Evolutionary conservation across 2,888 invertebrate species (phyloP).

Genomic region (Cosmorhoe ocellata): DNA sequence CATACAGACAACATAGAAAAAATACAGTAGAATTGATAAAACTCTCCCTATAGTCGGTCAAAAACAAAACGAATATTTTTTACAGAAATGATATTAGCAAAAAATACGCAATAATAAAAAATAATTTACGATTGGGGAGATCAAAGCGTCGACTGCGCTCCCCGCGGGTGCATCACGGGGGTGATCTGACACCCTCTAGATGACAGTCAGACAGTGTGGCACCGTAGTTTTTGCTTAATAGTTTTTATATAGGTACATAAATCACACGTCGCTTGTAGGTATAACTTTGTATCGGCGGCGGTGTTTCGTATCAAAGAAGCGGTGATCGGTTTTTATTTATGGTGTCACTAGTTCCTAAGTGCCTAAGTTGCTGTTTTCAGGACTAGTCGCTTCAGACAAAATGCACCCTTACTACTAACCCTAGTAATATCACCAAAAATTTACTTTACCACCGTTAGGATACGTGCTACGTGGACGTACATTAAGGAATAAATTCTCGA

Average conservation of each 20-base stretch:
- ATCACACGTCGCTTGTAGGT: conserved; percentile 44
- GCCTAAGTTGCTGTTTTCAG: no score
- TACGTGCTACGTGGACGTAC: no score
- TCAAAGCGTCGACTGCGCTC: conserved; percentile 62
- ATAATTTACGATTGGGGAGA: conserved; percentile 53
- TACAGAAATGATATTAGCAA: not conserved
- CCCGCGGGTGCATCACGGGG: conserved; percentile 54
- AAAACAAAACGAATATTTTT: not conserved
- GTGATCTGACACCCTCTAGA: conserved; percentile 45
- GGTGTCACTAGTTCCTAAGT: no score
- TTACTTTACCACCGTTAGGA: no score
- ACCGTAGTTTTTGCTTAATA: conserved; percentile 56
- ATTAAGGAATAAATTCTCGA: no score
- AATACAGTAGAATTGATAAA: no score
- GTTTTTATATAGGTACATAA: conserved; percentile 60
- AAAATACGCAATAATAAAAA: conserved; percentile 32
- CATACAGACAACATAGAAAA: no score
- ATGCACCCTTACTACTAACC: no score
- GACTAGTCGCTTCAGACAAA: no score
- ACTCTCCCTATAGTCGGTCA: not conserved
- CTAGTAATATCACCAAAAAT: no score
- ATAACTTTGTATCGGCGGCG: conserved; percentile 22
- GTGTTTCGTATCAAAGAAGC: conserved; percentile 21
- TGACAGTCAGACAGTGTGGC: conserved; percentile 67
- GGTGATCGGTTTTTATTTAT: no score